Conservation (phyloP, 2,113 vertebrate species). For the Stigmatopora argus region DNA sequence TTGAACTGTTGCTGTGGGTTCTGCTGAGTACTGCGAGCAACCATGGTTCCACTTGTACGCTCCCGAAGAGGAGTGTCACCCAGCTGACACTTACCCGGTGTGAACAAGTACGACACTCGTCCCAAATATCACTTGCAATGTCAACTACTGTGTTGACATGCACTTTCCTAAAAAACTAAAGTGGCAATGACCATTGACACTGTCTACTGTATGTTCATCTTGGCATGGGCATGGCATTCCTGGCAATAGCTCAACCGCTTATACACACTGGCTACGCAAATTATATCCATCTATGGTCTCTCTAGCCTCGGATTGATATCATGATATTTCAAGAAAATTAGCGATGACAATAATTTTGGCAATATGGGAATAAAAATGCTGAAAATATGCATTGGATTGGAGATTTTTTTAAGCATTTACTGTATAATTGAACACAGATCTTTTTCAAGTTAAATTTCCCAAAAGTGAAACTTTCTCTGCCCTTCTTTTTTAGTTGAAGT, state of each 20-base stretch:
- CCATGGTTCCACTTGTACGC: constrained; percentile 36
- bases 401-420: too few species aligned
- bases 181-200: neutral
- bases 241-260: neutral
- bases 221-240: neutral
- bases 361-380: too few species aligned
- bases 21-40: constrained; percentile 27
- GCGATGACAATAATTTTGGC: too few species aligned
- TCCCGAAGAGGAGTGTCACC: constrained; percentile 15
- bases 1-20: constrained; percentile 16
- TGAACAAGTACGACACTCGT: constrained; percentile 13
- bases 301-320: too few species aligned
- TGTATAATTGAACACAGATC: neutral
- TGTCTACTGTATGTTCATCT: constrained; percentile 16
- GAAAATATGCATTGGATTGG: too few species aligned
- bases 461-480: constrained; percentile 40
- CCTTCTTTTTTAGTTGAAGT: constrained; percentile 49
- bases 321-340: too few species aligned
- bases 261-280: neutral
- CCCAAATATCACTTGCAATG: neutral
- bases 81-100: constrained; percentile 20
- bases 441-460: constrained; percentile 10
- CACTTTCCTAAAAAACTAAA: neutral
- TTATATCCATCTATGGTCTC: too few species aligned
- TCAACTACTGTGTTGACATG: neutral